Conservation (phyloP, 2,797 vertebrate genomes). For the Hapalemur alaotrensis region DNA sequence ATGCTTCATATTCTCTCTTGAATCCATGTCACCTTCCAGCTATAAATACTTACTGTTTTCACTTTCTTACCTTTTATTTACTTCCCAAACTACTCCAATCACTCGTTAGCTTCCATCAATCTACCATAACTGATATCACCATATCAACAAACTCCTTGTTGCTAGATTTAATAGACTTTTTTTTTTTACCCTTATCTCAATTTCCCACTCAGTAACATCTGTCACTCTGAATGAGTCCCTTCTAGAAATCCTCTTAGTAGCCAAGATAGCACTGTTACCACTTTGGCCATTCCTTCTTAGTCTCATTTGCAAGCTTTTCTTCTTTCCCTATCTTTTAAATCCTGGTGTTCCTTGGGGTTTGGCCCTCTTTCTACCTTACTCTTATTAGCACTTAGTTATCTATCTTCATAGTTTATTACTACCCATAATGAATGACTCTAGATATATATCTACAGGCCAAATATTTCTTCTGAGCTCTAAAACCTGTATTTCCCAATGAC, state of each 20-base stretch:
- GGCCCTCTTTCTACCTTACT: not conserved
- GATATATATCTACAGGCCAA: not conserved
- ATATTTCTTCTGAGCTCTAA: conserved; percentile 32
- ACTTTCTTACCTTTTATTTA: conserved; percentile 2
- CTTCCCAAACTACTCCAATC: not conserved
- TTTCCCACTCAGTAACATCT: not conserved
- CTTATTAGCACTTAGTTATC: not conserved
- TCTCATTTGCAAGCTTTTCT: not conserved
- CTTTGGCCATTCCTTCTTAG: not conserved
- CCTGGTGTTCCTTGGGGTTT: not conserved
- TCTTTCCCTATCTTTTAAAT: not conserved
- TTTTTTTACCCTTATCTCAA: not conserved
- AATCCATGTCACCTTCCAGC: not conserved
- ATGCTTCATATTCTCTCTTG: not conserved
- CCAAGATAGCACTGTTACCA: not conserved
- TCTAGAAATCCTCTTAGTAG: not conserved
- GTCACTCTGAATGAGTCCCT: not conserved
- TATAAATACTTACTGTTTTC: not conserved
- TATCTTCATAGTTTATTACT: conserved; percentile 6
- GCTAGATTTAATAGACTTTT: not conserved
- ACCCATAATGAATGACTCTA: not conserved
- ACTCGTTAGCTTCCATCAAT: not conserved
- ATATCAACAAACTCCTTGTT: not conserved
- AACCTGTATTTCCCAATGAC: conserved; percentile 23
- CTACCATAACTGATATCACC: not conserved